phyloP scores from a whole-genome alignment of 1,140 invertebrate genomes.

The Zaprionus africanus region DNA sequence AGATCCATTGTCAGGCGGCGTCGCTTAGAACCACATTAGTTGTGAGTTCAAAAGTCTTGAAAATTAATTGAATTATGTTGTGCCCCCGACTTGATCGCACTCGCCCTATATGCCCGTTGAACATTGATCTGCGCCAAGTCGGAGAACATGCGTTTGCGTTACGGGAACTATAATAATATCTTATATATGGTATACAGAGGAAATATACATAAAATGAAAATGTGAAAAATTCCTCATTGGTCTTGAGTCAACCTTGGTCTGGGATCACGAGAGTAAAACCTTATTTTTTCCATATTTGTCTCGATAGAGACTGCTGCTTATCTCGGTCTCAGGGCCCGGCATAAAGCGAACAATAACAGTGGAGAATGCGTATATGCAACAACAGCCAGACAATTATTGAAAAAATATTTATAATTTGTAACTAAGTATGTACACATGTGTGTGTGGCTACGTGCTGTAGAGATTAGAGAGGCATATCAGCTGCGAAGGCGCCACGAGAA shows the following conservation, averaged over 20 bases:
- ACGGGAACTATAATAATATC: slow-evolving; percentile 16
- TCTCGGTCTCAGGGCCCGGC: slow-evolving; percentile 7
- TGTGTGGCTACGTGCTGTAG: slow-evolving; percentile 3
- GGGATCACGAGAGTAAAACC: slow-evolving; percentile 5
- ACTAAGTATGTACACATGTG: neutral
- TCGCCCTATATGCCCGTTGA: neutral
- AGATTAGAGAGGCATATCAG: slow-evolving; percentile 67
- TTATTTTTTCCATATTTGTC: neutral
- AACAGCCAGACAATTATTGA: neutral
- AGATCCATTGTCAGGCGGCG: slow-evolving; percentile 13
- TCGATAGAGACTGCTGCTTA: slow-evolving; percentile 8
- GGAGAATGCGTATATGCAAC: neutral
- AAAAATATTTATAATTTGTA: slow-evolving; percentile 54
- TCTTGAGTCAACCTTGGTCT: slow-evolving; percentile 15
- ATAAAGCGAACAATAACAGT: slow-evolving; percentile 11
- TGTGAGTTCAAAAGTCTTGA: slow-evolving; percentile 35
- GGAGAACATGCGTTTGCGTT: slow-evolving; percentile 13
- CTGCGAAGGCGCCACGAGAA: slow-evolving; percentile 26
- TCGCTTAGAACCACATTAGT: slow-evolving; percentile 14
- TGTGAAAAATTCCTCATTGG: slow-evolving; percentile 9
- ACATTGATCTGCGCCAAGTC: neutral
- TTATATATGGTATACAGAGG: neutral
- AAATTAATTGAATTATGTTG: slow-evolving; percentile 41
- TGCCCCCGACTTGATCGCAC: neutral
- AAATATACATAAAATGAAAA: neutral